Evolutionary conservation across 2,888 invertebrate genomes (phyloP).

Genomic region (Tetragnatha montana): DNA sequence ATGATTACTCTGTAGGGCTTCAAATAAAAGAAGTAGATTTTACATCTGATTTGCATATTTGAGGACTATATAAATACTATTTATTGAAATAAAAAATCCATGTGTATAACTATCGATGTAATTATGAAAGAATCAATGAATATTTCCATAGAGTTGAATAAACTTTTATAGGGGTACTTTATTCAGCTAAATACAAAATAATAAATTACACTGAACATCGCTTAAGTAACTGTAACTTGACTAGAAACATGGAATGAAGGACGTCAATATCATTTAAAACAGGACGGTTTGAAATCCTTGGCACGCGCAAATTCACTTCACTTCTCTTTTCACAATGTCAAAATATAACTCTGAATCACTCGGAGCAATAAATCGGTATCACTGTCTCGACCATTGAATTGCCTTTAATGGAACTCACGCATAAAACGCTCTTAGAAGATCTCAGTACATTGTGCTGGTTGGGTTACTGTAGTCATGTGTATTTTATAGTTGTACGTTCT

Average conservation of each 20-base stretch:
- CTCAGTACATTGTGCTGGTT: not conserved
- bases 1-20: too few relatives aligned
- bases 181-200: not conserved
- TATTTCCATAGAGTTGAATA: too few relatives aligned
- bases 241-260: not conserved
- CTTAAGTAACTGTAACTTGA: conserved; percentile 6
- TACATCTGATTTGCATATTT: too few relatives aligned
- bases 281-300: conserved; percentile 45
- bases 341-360: not conserved
- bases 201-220: not conserved
- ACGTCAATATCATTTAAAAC: conserved; percentile 12
- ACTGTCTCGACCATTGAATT: not conserved
- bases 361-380: not conserved
- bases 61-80: too few relatives aligned
- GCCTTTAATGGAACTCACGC: not conserved
- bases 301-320: not conserved
- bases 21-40: too few relatives aligned
- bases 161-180: not conserved
- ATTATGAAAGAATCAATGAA: too few relatives aligned
- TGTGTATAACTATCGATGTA: too few relatives aligned
- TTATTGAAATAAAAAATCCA: too few relatives aligned
- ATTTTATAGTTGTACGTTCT: not conserved
- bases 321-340: not conserved
- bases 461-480: not conserved
- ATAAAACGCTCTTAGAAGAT: not conserved